Base-by-base conservation (phyloP, 2,113 vertebrate genomes). In the Mixornis gularis region DNA sequence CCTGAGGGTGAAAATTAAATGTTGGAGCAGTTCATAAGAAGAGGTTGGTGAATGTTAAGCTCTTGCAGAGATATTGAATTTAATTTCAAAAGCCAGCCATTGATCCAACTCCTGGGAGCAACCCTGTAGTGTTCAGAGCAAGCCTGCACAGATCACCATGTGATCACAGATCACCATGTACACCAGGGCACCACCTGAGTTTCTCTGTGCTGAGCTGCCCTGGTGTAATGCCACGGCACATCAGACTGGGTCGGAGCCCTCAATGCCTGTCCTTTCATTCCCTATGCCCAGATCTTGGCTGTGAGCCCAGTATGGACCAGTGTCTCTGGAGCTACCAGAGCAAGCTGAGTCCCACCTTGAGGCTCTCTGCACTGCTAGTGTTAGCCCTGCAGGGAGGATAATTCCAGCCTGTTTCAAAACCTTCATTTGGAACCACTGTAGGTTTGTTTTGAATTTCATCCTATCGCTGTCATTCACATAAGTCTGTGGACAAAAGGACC, bases 41-140 rank as follows among this genome's bases (percentile, higher is more conserved):
- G 70, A 87, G 16, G 7, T 53, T 7, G 13, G 17, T 9, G 46
- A 85, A 88, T 1, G 3, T 51, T 63, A 52, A 79, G 59, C 34
- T 89, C 66, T 81, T 6, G 3, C 51, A 58, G 59, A 79, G 53
- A 58, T 87, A 95, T 5, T 87, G 73, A 72, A 87, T 93, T 93
- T 76, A 5, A 53, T 89, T 87, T 95, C 87, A 69, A 85, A 94
- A 94, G 36, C 34, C 70, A 82, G 38, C 7, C 58, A 29, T 72
- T 85, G 78, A 91, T 92, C 49, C 32, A 15, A 14, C 58, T 89
- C 63, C 46, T 25, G 73, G 38, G 74, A 79, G 38, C 53, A 87
- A 69, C 72, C 44, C 41, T 69, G 17, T 24, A 84, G 49, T 32
- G 34, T 25, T 87, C 77, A 49, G 65, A 60, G n/a, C 2, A 4